phyloP scores from a whole-genome alignment of 2,888 invertebrate genomes.

The Aricia artaxerxes region DNA sequence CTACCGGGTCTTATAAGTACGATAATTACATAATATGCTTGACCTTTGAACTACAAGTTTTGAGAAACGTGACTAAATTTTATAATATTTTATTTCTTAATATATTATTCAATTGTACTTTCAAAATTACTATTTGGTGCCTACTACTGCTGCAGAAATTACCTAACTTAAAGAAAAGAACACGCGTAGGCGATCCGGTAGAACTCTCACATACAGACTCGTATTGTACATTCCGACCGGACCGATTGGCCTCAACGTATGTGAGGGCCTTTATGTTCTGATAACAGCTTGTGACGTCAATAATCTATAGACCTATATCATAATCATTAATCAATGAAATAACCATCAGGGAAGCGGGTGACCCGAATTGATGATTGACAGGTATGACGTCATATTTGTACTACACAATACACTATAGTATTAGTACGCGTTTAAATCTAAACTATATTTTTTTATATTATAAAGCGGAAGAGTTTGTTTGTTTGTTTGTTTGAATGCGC shows the following conservation, averaged over 20 bases:
- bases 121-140: neutral
- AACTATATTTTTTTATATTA: too few relatives aligned
- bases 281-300: neutral
- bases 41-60: neutral
- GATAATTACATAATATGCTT: neutral
- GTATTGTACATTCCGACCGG: neutral
- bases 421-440: too few relatives aligned
- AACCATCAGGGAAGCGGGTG: neutral
- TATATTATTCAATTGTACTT: neutral
- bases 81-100: neutral
- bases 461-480: too few relatives aligned
- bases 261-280: neutral
- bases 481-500: too few relatives aligned
- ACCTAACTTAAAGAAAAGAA: too few relatives aligned
- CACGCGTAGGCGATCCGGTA: too few relatives aligned
- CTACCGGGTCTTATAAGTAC: neutral
- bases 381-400: neutral
- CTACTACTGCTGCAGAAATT: too few relatives aligned
- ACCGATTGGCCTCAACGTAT: neutral
- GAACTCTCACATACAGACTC: too few relatives aligned
- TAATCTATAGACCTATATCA: neutral
- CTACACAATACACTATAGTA: too few relatives aligned
- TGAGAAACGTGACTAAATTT: neutral
- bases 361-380: neutral
- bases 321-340: constrained; percentile 10